Evolutionary conservation across 2,113 vertebrate genomes (phyloP).

Genomic region (Gasterosteus nipponicus): DNA sequence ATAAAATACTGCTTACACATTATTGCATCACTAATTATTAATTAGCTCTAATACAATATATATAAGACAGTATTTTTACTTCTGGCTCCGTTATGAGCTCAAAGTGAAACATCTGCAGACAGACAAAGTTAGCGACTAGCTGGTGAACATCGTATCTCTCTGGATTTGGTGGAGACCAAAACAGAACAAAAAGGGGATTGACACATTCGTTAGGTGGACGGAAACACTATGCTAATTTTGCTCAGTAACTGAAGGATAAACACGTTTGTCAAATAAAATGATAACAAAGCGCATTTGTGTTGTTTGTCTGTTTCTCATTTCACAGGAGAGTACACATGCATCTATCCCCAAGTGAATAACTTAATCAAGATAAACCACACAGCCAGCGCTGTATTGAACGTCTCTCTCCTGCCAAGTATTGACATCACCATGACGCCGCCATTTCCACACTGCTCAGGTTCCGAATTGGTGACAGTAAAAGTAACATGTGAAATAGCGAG

Average conservation of each 20-base stretch:
- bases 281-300: background rate
- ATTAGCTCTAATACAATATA: background rate
- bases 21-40: background rate
- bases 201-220: background rate
- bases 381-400: conserved; percentile 51
- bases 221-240: background rate
- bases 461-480: accelerated
- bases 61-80: background rate
- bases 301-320: background rate
- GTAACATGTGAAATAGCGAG: conserved; percentile 36
- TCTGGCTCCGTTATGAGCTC: background rate
- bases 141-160: background rate
- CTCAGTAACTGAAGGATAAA: background rate
- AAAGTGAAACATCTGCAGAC: no score
- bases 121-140: background rate
- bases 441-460: conserved; percentile 43
- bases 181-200: background rate
- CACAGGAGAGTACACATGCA: conserved; percentile 68
- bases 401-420: conserved; percentile 64
- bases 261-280: background rate
- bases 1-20: background rate
- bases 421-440: background rate
- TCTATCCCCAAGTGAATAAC: accelerated
- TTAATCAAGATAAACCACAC: conserved; percentile 7
- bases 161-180: conserved; percentile 2